Evolutionary conservation across 2,888 invertebrate species (phyloP), one percentile per base, ranked within the genome.

Genomic region (Rhagium mordax): DNA sequence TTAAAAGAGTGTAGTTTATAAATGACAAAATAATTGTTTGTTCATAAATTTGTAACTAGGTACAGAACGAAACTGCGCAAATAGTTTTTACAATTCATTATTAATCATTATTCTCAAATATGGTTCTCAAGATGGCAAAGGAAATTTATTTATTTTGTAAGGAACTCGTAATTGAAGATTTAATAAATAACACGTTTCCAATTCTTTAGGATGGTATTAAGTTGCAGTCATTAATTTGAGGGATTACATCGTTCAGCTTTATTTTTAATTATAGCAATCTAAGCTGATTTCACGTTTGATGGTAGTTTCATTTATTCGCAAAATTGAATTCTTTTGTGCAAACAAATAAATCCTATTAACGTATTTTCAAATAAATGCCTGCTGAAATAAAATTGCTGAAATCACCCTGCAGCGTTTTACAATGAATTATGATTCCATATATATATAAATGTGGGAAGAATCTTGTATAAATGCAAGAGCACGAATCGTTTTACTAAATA

Each of bases 401-500:
- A 76, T 73, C 74, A 71, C 69, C 72, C 71, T 29, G 72, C 70
- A 71, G 74, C 77, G 74, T 78, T 79, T 75, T 74, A 71, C 69
- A 33, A 70, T 74, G 74, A 78, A 76, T 78, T 76, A 78, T 76
- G 78, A 61, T 62, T 74, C 48, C 57, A 71, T 70, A 62, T 74
- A 76, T 68, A 64, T 74, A 76, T 68, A 64, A 75, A 76, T 75
- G 75, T 80, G 79, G 69, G 76, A 75, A 79, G 80, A 81, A 80
- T 81, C 80, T 79, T 78, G 81, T 82, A 82, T 79, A 82, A 82
- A 83, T 82, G 83, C 81, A 79, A 76, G 74, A 71, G 76, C 80
- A 79, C 80, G 78, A 64, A 74, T 77, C 78, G 72, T 77, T 78
- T 72, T 73, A 67, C 74, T 75, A 78, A 79, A 81, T 82, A 82